Conservation (phyloP, 2,888 invertebrate genomes). For the Oligia latruncula region DNA sequence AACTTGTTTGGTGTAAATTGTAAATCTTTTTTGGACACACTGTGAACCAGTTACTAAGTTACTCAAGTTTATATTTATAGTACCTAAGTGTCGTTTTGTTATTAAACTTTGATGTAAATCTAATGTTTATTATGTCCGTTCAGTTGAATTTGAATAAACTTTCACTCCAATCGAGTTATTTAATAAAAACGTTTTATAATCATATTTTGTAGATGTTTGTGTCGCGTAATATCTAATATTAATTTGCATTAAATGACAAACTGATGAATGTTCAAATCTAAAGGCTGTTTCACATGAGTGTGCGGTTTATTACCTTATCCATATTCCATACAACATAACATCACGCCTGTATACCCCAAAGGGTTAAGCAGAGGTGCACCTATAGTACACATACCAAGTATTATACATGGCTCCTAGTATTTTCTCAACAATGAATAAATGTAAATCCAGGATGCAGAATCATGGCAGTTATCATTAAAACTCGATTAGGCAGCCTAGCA, state of each 20-base stretch:
- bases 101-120: conserved; percentile 17
- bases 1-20: conserved; percentile 46
- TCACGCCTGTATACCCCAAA: too few species aligned
- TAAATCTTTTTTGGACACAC: conserved; percentile 38
- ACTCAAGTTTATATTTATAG: conserved; percentile 3
- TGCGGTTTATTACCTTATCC: not conserved
- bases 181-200: not conserved
- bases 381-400: not conserved
- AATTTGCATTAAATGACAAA: conserved; percentile 3
- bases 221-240: not conserved
- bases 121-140: conserved; percentile 7
- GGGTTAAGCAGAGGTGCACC: too few species aligned
- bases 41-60: conserved; percentile 24
- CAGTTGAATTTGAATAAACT: conserved; percentile 41
- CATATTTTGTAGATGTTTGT: not conserved
- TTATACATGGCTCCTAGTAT: not conserved
- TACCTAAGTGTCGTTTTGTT: conserved; percentile 13
- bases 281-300: not conserved
- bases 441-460: conserved; percentile 9
- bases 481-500: conserved; percentile 9
- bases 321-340: too few species aligned
- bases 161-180: conserved; percentile 34
- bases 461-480: conserved; percentile 31
- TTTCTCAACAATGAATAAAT: conserved; percentile 23
- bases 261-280: not conserved